phyloP scores from a whole-genome alignment of 2,888 invertebrate species.

The Chelonus formosanus region DNA sequence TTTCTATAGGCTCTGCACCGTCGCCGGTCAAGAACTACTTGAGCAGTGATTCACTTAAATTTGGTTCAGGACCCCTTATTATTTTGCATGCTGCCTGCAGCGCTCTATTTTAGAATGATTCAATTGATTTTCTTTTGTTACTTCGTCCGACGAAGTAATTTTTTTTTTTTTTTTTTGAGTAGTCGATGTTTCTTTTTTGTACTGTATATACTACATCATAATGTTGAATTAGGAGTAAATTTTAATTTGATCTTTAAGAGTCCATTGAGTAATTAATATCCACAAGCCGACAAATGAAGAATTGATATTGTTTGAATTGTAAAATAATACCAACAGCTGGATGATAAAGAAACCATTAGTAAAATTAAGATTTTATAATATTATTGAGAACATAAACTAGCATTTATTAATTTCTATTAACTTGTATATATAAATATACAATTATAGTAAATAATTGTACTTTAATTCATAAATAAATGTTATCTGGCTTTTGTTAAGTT shows the following conservation, averaged over 20 bases:
- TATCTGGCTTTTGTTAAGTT: not conserved
- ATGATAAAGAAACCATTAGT: not conserved
- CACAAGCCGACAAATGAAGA: constrained; percentile 31
- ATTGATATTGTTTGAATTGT: not conserved
- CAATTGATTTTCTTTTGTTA: constrained; percentile 38
- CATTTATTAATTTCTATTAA: constrained; percentile 49
- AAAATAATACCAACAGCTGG: not conserved
- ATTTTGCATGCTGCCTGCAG: constrained; percentile 60
- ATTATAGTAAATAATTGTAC: too few species aligned
- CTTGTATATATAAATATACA: constrained; percentile 46
- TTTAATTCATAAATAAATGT: not conserved
- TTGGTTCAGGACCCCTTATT: constrained; percentile 22
- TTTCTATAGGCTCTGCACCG: constrained; percentile 66
- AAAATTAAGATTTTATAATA: constrained; percentile 14
- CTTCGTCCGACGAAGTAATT: constrained; percentile 51
- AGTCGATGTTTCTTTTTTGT: constrained; percentile 44
- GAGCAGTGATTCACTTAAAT: constrained; percentile 57
- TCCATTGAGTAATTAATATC: constrained; percentile 42
- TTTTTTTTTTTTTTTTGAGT: too few species aligned
- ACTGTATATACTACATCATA: constrained; percentile 51
- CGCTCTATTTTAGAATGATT: constrained; percentile 53
- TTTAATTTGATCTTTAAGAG: constrained; percentile 41
- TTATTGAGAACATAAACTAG: constrained; percentile 35
- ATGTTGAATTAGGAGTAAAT: constrained; percentile 42
- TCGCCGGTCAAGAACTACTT: constrained; percentile 64